A percentile compares a stretch with the other conserved stretches of the same genome.
Evolutionary conservation across 2,888 invertebrate genomes (phyloP).

Genomic region (Apamea anceps): DNA sequence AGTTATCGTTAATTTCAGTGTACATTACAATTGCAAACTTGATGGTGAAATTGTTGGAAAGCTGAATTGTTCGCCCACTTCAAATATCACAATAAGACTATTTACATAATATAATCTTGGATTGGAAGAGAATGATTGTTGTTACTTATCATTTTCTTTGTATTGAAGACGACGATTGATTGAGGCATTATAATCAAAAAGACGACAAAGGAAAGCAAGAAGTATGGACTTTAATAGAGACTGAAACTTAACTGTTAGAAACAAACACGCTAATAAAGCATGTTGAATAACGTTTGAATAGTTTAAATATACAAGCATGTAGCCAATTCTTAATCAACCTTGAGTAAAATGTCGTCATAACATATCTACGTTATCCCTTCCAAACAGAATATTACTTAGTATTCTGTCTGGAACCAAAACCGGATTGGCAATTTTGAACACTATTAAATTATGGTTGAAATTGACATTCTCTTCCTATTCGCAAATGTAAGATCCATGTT

Average conservation of each 20-base stretch:
- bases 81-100: constrained; percentile 65
- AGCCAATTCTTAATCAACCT: neutral
- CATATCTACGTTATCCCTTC: neutral
- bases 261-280: neutral
- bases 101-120: constrained; percentile 62
- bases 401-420: constrained; percentile 31
- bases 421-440: constrained; percentile 37
- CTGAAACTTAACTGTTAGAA: neutral
- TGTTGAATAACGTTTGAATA: constrained; percentile 11
- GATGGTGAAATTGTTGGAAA: constrained; percentile 70
- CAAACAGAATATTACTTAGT: constrained; percentile 29
- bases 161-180: neutral
- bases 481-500: constrained; percentile 22
- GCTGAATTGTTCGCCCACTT: constrained; percentile 67
- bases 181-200: neutral
- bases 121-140: constrained; percentile 47
- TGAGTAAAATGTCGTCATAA: neutral
- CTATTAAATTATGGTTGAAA: constrained; percentile 31
- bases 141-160: constrained; percentile 34
- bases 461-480: constrained; percentile 32
- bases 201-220: neutral
- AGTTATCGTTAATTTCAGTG: constrained; percentile 62
- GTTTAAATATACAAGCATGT: neutral
- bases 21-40: constrained; percentile 65
- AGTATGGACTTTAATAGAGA: neutral